A percentile compares a stretch with the other conserved stretches of the same genome.
Evolutionary conservation across 2,113 vertebrate genomes (phyloP).

Genomic region (Eira barbara): DNA sequence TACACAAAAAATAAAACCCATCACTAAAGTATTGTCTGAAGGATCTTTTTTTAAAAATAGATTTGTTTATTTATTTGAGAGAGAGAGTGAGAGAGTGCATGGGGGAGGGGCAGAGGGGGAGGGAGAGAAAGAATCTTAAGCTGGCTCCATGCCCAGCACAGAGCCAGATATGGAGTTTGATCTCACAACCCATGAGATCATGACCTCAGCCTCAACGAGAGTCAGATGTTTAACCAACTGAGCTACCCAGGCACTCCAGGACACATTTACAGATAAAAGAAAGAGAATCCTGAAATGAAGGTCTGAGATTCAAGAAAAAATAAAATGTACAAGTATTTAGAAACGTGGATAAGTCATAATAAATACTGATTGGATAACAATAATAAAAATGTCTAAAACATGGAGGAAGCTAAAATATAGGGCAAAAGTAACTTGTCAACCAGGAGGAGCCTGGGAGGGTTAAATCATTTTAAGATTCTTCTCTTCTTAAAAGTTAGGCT

Average conservation of each 20-base stretch:
- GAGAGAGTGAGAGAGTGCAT: too few relatives aligned
- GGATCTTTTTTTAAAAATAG: not conserved
- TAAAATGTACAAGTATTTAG: not conserved
- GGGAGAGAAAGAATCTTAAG: not conserved
- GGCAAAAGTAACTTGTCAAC: not conserved
- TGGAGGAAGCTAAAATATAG: not conserved
- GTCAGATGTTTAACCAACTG: not conserved
- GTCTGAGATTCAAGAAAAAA: not conserved
- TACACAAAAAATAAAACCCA: not conserved
- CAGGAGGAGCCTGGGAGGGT: not conserved
- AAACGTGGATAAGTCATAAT: not conserved
- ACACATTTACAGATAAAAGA: not conserved
- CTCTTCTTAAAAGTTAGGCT: not conserved
- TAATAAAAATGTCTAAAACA: not conserved
- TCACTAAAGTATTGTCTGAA: not conserved
- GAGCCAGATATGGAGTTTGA: not conserved
- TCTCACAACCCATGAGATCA: not conserved
- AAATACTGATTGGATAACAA: not conserved
- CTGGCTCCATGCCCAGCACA: not conserved
- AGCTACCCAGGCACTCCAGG: not conserved
- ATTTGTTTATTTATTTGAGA: not conserved
- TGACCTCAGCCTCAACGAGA: not conserved
- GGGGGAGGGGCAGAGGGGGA: not conserved
- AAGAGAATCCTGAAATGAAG: not conserved
- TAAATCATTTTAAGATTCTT: not conserved